A percentile compares a stretch with the other conserved stretches of the same genome.
Evolutionary conservation across 2,888 invertebrate species (phyloP).

Genomic region (Phalangium opilio): DNA sequence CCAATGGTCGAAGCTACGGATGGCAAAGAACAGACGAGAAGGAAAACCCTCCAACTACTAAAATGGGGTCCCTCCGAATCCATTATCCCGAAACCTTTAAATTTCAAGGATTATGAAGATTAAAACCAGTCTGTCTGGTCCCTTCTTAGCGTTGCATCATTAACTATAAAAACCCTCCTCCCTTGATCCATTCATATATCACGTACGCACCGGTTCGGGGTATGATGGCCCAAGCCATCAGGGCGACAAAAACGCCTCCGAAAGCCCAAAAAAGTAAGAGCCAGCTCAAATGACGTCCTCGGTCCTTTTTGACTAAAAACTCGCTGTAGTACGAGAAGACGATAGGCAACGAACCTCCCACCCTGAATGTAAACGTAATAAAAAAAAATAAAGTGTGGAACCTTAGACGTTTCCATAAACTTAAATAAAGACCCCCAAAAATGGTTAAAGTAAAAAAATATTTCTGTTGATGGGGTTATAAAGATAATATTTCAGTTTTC

Average conservation of each 20-base stretch:
- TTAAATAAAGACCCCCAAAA: not conserved
- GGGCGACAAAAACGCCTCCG: slow-evolving; percentile 50
- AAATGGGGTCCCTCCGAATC: slow-evolving; percentile 58
- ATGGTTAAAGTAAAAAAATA: not conserved
- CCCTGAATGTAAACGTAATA: too few species aligned
- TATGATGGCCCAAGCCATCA: slow-evolving; percentile 46
- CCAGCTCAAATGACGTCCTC: slow-evolving; percentile 39
- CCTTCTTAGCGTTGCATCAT: too few species aligned
- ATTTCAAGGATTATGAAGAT: not conserved
- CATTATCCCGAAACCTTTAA: slow-evolving; percentile 45
- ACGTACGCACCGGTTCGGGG: slow-evolving; percentile 42
- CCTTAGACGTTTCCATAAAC: too few species aligned
- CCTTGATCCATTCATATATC: too few species aligned
- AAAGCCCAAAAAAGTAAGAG: slow-evolving; percentile 38
- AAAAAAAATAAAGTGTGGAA: too few species aligned
- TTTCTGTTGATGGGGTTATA: too few species aligned
- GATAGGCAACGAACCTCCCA: slow-evolving; percentile 44
- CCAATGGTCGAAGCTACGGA: slow-evolving; percentile 51
- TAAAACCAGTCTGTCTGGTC: too few species aligned
- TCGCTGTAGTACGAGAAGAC: slow-evolving; percentile 48
- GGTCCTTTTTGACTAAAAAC: slow-evolving; percentile 40
- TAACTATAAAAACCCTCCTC: too few species aligned
- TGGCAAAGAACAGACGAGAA: slow-evolving; percentile 52
- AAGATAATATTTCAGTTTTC: too few species aligned
- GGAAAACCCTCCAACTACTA: slow-evolving; percentile 55